Conservation (phyloP, 2,797 vertebrate genomes). For the Chrysocyon brachyurus region DNA sequence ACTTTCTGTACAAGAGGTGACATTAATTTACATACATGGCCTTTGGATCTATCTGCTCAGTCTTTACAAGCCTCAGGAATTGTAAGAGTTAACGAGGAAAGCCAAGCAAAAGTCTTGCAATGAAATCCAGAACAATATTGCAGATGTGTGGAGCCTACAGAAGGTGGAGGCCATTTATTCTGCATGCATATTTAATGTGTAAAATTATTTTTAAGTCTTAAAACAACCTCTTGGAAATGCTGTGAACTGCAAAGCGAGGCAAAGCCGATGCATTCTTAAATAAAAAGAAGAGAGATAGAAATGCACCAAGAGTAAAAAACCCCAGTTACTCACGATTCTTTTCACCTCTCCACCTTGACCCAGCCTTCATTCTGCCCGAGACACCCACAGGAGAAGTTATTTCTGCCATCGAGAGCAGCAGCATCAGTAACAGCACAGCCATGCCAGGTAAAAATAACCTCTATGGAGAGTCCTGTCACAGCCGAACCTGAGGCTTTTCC, state of each 20-base stretch:
- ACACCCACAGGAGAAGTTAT: conserved; percentile 90
- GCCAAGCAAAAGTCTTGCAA: conserved; percentile 68
- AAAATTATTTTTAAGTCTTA: conserved; percentile 74
- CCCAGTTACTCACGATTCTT: conserved; percentile 96
- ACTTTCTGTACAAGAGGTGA: neutral
- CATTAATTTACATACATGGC: neutral
- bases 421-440: conserved; percentile 89
- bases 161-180: conserved; percentile 83
- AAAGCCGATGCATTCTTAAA: conserved; percentile 71
- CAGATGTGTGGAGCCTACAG: conserved; percentile 78
- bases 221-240: conserved; percentile 70
- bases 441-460: conserved; percentile 90
- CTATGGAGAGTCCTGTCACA: conserved; percentile 82
- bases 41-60: conserved; percentile 14
- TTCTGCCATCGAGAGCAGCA: conserved; percentile 90
- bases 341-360: conserved; percentile 97
- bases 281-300: conserved; percentile 77
- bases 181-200: conserved; percentile 81
- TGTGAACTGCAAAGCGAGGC: conserved; percentile 49
- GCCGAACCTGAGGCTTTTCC: conserved; percentile 84
- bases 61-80: conserved; percentile 65
- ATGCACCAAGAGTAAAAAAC: conserved; percentile 78
- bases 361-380: conserved; percentile 90
- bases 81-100: conserved; percentile 86
- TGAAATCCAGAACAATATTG: conserved; percentile 74